Evolutionary conservation across 2,888 invertebrate species (phyloP).

Genomic region (Aphidius colemani): DNA sequence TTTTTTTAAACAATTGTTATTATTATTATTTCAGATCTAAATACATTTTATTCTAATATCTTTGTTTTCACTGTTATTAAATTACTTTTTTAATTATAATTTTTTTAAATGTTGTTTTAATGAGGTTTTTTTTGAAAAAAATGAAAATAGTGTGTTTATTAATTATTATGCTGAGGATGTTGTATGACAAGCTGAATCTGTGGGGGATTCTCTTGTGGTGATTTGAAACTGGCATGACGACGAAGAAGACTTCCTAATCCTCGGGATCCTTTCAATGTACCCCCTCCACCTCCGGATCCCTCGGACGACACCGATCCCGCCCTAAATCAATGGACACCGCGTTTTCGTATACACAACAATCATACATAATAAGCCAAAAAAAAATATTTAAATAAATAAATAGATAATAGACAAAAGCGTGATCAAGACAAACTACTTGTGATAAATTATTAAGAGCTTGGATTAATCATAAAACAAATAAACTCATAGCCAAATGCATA

Average conservation of each 20-base stretch:
- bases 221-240: slow-evolving; percentile 61
- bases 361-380: slow-evolving; percentile 25
- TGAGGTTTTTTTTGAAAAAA: slow-evolving; percentile 4
- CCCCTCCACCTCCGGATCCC: slow-evolving; percentile 59
- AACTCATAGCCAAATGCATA: too few species aligned
- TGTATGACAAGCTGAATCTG: slow-evolving; percentile 60
- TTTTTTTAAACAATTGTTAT: too few species aligned
- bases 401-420: slow-evolving; percentile 11
- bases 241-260: slow-evolving; percentile 60
- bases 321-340: slow-evolving; percentile 59
- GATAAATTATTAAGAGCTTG: too few species aligned
- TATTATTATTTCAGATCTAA: too few species aligned
- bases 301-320: slow-evolving; percentile 60
- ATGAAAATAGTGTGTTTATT: slow-evolving; percentile 4
- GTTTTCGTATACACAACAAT: slow-evolving; percentile 57
- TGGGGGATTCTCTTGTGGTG: slow-evolving; percentile 59
- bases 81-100: not conserved
- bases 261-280: slow-evolving; percentile 58
- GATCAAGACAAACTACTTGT: too few species aligned
- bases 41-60: too few species aligned
- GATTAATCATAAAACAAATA: too few species aligned
- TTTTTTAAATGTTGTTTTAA: slow-evolving; percentile 4
- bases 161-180: slow-evolving; percentile 56
- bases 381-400: not conserved
- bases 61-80: too few species aligned